Evolutionary conservation across 2,113 vertebrate species (phyloP), one percentile per base, ranked within the genome.

Genomic region (Eublepharis macularius): DNA sequence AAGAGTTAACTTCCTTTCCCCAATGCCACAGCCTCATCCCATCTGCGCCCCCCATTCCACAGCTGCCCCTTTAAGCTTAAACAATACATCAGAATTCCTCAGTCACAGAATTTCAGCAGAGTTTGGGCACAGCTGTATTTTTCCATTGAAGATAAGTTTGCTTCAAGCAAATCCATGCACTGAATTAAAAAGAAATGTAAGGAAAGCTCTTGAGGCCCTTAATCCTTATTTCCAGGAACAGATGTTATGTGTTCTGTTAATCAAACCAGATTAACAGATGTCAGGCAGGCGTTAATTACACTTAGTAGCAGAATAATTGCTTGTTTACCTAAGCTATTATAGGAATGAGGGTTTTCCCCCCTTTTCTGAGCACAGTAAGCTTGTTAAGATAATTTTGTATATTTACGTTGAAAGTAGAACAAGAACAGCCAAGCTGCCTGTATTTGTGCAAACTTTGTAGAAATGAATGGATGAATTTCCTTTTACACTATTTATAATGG

Each of bases 191-290:
- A 91, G 88, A 88, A 95, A 95, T 95, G 93, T 94, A 92, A 94
- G 90, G 95, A 94, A 94, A 94, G 51, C 91, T 94, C 96, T 96
- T 95, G 94, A 94, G 93, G 94, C 97, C 96, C 96, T 96, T 96
- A 96, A 94, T 94, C 94, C 92, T 91, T 91, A 12, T 90, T 95
- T 95, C 94, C 84, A 89, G 91, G 86, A 93, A 93, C 95, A 95
- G 96, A 96, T 96, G 95, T 92, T 92, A 92, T 96, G 96, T 96
- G 95, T 94, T 92, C 93, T 95, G 92, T 96, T 97, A 95, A 95
- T 94, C 94, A 93, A 84, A 92, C 92, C 92, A 94, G 95, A 94
- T 94, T 91, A 63, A 29, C 24, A 9, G 26, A 8, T 26, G 95
- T 96, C 91, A 96, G 94, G 68, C 49, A 57, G 86, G 90, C 89